Base-by-base conservation (phyloP, 2,797 vertebrate species). In the Gobio occitaniae region DNA sequence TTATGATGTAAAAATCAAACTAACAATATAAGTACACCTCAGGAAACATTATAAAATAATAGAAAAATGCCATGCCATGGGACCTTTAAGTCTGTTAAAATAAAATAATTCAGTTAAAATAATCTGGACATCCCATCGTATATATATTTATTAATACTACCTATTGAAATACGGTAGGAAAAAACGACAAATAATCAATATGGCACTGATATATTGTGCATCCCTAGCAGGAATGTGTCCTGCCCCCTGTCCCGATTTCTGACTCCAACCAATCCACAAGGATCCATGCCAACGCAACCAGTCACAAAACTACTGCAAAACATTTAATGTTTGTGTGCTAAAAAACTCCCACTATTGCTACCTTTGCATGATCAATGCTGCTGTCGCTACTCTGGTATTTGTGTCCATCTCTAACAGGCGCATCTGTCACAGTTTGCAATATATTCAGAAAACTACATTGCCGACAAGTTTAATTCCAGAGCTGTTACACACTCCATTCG, bases 361-460 rank as follows among this genome's bases (percentile, higher is more conserved):
- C 12, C n/a, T 47, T 63, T 29, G 3, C 1, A 29, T 29, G 8
- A 63, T 44, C 9, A 47, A 78, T 38, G 6, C 15, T 16, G 11
- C 19, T 41, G 19, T 41, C 19, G 2, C 21, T 59, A 21, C 54
- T 32, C 2, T 0, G 17, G 56, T 17, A 78, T 8, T 41, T 11
- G 54, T n/a, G 56, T 47, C 76, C 15, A 63, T 63, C 56, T 25
- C 56, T 29, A 63, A 47, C 76, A 78, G 32, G 3, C 1, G 13
- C 78, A 80, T 69, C 78, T 69, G 21, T 25, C n/a, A 25, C 78
- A 63, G 56, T 78, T 61, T 47, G 38, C 48, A 25, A 69, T 54
- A 81, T 13, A 81, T 70, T 59, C 66, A 56, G 52, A 54, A 71
- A 56, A 71, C 78, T 9, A 59, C 50, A 71, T 25, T 7, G 38